phyloP scores from a whole-genome alignment of 2,113 vertebrate species.

The Petromus typicus region DNA sequence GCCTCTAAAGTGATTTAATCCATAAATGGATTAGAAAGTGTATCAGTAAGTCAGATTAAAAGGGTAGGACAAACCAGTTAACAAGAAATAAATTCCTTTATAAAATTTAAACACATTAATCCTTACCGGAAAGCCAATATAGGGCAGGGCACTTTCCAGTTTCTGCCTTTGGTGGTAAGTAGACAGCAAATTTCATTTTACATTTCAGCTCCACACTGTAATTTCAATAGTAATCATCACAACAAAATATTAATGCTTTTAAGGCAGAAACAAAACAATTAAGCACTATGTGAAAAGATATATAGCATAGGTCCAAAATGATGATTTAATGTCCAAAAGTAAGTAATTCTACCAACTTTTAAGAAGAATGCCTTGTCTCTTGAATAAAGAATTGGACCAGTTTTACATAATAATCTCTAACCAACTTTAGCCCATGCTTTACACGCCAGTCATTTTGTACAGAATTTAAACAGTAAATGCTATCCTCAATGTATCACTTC shows the following conservation, averaged over 20 bases:
- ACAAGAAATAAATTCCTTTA: slow-evolving; percentile 17
- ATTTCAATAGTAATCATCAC: slow-evolving; percentile 10
- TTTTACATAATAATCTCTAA: neutral
- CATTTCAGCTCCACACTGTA: slow-evolving; percentile 94
- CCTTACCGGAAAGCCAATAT: slow-evolving; percentile 96
- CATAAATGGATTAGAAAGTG: slow-evolving; percentile 26
- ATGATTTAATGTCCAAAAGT: neutral
- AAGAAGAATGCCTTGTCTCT: neutral
- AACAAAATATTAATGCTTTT: neutral
- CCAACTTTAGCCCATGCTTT: neutral
- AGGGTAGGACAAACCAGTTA: neutral
- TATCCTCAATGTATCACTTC: neutral
- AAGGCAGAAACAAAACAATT: slow-evolving; percentile 20
- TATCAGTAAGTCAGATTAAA: neutral
- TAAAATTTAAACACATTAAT: slow-evolving; percentile 28
- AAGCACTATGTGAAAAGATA: neutral
- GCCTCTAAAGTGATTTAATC: neutral
- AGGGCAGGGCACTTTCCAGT: slow-evolving; percentile 93
- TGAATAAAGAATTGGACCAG: neutral
- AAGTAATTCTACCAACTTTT: neutral
- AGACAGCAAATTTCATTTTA: slow-evolving; percentile 97
- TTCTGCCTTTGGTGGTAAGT: slow-evolving; percentile 95
- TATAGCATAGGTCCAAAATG: neutral
- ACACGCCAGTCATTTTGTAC: neutral
- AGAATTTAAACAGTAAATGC: neutral